A percentile compares a stretch with the other conserved stretches of the same genome.
phyloP scores from a whole-genome alignment of 2,797 vertebrate species.

The Urosaurus nigricauda region DNA sequence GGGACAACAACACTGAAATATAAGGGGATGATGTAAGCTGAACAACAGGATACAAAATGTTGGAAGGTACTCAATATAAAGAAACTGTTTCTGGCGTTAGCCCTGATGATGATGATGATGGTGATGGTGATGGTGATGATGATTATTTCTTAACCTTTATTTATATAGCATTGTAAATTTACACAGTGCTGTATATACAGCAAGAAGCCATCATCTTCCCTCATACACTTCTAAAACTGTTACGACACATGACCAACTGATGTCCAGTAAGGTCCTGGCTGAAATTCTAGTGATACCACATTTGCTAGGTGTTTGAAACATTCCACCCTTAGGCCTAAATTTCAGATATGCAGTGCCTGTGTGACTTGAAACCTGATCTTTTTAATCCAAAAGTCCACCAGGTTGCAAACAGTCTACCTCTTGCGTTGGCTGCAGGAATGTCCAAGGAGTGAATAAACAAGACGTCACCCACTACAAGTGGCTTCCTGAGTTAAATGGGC shows the following conservation, averaged over 20 bases:
- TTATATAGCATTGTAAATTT: too few relatives aligned
- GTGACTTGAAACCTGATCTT: conserved; percentile 1
- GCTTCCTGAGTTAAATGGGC: conserved; percentile 33
- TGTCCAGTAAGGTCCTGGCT: background rate
- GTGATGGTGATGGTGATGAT: too few relatives aligned
- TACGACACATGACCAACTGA: background rate
- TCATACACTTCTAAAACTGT: background rate
- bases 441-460: conserved; percentile 12
- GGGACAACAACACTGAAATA: background rate
- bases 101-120: too few relatives aligned
- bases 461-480: conserved; percentile 11
- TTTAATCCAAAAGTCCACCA: background rate
- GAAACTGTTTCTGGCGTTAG: background rate
- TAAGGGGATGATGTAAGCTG: background rate
- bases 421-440: background rate
- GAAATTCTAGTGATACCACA: background rate
- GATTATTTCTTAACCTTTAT: too few relatives aligned
- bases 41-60: background rate
- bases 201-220: background rate
- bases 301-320: conserved; percentile 6
- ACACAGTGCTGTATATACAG: too few relatives aligned
- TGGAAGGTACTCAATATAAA: background rate
- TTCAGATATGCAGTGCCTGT: background rate
- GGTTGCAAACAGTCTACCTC: background rate
- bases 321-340: background rate